These are phyloP conservation scores for Notodonta ziczac DNA, from an alignment of 2,888 invertebrate species.

Conservation along the genomic window DNA sequence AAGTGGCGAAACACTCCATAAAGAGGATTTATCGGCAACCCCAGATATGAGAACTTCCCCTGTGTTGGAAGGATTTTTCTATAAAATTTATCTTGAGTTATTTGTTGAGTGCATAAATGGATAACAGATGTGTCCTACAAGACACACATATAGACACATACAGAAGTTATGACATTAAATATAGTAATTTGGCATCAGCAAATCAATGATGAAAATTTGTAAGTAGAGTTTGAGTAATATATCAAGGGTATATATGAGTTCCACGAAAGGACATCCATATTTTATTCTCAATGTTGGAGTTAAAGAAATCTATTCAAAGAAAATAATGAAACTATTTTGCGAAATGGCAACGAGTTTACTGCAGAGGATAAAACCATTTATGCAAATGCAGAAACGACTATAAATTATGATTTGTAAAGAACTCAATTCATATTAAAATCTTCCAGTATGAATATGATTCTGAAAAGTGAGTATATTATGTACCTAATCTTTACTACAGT, in stretches of 20 bases:
- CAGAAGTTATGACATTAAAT: too few relatives aligned
- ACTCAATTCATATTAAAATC: neutral
- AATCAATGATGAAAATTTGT: too few relatives aligned
- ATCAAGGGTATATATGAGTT: neutral
- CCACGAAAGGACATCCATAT: constrained; percentile 11
- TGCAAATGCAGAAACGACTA: constrained; percentile 17
- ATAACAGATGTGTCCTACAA: too few relatives aligned
- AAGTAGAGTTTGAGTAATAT: too few relatives aligned
- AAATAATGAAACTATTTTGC: constrained; percentile 34
- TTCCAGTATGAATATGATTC: too few relatives aligned
- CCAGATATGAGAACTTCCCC: constrained; percentile 15
- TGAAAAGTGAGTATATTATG: too few relatives aligned
- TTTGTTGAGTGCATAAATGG: neutral
- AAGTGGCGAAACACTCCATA: constrained; percentile 15
- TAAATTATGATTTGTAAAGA: constrained; percentile 25
- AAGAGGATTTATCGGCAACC: constrained; percentile 18
- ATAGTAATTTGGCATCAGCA: too few relatives aligned
- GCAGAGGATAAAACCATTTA: constrained; percentile 21
- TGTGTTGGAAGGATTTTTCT: constrained; percentile 7
- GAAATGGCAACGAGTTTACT: constrained; percentile 26
- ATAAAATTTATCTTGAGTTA: neutral
- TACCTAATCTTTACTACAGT: too few relatives aligned
- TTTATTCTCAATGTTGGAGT: constrained; percentile 11
- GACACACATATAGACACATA: neutral
- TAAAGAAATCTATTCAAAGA: constrained; percentile 21